These are phyloP conservation scores for Parelbella ahira DNA, from an alignment of 2,888 invertebrate genomes.

Conservation along the genomic window DNA sequence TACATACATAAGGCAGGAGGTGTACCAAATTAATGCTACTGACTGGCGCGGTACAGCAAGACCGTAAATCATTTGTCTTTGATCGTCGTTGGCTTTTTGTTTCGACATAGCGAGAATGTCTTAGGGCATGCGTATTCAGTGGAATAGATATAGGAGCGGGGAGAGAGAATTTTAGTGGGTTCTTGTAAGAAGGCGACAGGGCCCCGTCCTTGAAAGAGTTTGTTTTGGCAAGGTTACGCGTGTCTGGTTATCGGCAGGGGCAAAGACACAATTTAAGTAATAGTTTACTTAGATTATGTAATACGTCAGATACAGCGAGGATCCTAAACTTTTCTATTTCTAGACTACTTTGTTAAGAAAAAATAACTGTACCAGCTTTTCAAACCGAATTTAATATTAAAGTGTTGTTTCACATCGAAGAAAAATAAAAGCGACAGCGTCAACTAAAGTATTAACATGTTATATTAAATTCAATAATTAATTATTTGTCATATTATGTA, in stretches of 20 bases:
- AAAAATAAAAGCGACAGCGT: too few relatives aligned
- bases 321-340: too few relatives aligned
- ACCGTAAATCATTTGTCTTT: constrained; percentile 44
- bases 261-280: constrained; percentile 15
- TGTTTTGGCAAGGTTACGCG: constrained; percentile 54
- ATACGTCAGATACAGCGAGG: too few relatives aligned
- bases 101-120: constrained; percentile 35
- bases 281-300: background rate
- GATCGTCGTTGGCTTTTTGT: constrained; percentile 41
- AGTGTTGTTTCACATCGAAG: too few relatives aligned
- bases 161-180: constrained; percentile 44
- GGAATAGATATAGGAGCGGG: constrained; percentile 31
- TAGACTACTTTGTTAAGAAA: too few relatives aligned
- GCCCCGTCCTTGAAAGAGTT: constrained; percentile 53
- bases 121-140: constrained; percentile 45
- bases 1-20: constrained; percentile 38
- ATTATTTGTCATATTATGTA: too few relatives aligned
- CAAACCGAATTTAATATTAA: too few relatives aligned
- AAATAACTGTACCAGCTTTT: too few relatives aligned
- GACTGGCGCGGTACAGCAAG: constrained; percentile 23
- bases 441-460: too few relatives aligned
- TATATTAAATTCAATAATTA: too few relatives aligned
- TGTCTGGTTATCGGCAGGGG: constrained; percentile 27
- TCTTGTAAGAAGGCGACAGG: constrained; percentile 43
- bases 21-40: constrained; percentile 37